Percentiles rank a stretch among this genome's conserved stretches.
phyloP scores from a whole-genome alignment of 1,140 invertebrate genomes.

The Achroia grisella region DNA sequence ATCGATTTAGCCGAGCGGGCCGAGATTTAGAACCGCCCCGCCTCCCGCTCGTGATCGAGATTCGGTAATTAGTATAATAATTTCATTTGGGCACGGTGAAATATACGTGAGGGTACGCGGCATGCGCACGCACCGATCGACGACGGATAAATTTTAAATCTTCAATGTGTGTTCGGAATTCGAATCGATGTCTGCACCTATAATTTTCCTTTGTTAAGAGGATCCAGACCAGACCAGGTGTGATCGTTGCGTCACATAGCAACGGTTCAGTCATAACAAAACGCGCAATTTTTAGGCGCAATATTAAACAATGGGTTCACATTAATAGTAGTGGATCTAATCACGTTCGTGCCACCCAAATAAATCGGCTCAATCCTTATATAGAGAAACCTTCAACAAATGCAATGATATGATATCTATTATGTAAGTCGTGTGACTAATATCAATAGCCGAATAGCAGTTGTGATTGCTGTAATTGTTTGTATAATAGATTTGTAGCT shows the following conservation, averaged over 20 bases:
- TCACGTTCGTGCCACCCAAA: conserved; percentile 17
- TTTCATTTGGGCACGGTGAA: conserved; percentile 36
- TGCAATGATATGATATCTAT: conserved; percentile 4
- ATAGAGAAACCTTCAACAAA: conserved; percentile 20
- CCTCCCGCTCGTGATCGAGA: conserved; percentile 36
- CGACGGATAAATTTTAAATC: conserved; percentile 3
- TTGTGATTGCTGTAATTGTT: conserved; percentile 9
- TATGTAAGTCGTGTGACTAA: conserved; percentile 17
- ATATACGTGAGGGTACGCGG: conserved; percentile 20
- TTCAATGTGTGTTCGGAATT: background rate
- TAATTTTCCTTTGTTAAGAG: conserved; percentile 9
- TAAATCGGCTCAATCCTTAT: conserved; percentile 20
- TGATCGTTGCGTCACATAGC: conserved; percentile 1
- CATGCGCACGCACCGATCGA: conserved; percentile 14
- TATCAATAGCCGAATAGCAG: conserved; percentile 5
- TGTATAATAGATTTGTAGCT: conserved; percentile 5
- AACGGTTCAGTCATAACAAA: conserved; percentile 28
- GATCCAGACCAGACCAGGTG: background rate
- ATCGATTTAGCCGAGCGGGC: conserved; percentile 47
- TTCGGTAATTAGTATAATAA: conserved; percentile 56
- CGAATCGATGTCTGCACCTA: background rate
- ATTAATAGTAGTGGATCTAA: conserved; percentile 15
- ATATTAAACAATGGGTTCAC: conserved; percentile 28
- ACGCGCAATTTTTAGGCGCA: conserved; percentile 19
- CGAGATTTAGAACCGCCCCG: conserved; percentile 45